phyloP scores from a whole-genome alignment of 2,888 invertebrate species.

The Amphipoea lucens region DNA sequence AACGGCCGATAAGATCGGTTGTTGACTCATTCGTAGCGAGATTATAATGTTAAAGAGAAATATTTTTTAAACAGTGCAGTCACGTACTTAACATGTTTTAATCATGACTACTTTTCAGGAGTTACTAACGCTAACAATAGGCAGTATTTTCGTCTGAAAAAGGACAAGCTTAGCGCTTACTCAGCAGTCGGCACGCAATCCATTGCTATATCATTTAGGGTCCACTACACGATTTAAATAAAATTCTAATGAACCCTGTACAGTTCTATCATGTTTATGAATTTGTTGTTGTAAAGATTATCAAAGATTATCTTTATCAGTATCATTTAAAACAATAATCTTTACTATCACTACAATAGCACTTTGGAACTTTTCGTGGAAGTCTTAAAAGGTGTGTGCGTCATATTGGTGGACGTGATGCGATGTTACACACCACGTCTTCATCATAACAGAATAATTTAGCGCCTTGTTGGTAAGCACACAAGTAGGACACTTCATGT shows the following conservation, averaged over 20 bases:
- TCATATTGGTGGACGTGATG: slow-evolving; percentile 67
- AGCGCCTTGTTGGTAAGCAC: slow-evolving; percentile 72
- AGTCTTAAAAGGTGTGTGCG: slow-evolving; percentile 53
- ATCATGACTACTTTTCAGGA: slow-evolving; percentile 46
- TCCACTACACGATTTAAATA: neutral
- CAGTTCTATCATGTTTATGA: slow-evolving; percentile 29
- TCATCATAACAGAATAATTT: slow-evolving; percentile 69
- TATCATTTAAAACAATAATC: slow-evolving; percentile 35
- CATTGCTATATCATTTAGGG: slow-evolving; percentile 12
- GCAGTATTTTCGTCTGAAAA: slow-evolving; percentile 53
- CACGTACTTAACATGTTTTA: slow-evolving; percentile 59
- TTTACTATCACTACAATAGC: slow-evolving; percentile 21
- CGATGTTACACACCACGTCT: slow-evolving; percentile 62
- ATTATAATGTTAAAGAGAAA: slow-evolving; percentile 57
- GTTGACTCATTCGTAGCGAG: slow-evolving; percentile 67
- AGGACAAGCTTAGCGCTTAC: slow-evolving; percentile 34
- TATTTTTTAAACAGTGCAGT: slow-evolving; percentile 61
- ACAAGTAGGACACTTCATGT: slow-evolving; percentile 51
- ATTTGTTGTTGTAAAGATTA: slow-evolving; percentile 49
- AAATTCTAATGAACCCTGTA: slow-evolving; percentile 3
- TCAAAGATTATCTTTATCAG: slow-evolving; percentile 45
- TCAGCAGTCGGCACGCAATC: slow-evolving; percentile 5
- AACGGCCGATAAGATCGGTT: slow-evolving; percentile 64
- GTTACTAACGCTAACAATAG: slow-evolving; percentile 59
- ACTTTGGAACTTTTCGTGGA: slow-evolving; percentile 28